Conservation (phyloP, 2,113 vertebrate species). For the Mormoops blainvillei region DNA sequence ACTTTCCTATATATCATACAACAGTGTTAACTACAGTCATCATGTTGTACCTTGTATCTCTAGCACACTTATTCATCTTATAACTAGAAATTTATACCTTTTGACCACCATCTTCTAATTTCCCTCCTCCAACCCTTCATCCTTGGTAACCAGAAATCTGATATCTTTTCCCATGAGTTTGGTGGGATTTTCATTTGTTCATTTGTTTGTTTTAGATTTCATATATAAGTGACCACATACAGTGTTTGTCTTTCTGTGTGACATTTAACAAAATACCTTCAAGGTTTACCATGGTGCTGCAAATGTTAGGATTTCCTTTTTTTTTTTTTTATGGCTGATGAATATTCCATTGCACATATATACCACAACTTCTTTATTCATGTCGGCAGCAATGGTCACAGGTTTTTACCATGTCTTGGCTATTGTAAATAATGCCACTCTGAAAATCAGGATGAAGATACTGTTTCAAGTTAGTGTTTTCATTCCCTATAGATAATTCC, state of each 20-base stretch:
- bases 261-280: not conserved
- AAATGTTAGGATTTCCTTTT: not conserved
- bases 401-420: not conserved
- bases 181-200: not conserved
- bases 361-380: not conserved
- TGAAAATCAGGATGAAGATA: not conserved
- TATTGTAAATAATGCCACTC: not conserved
- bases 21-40: too few species aligned
- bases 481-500: not conserved
- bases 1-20: too few species aligned
- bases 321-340: not conserved
- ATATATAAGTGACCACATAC: not conserved
- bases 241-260: not conserved
- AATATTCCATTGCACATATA: not conserved
- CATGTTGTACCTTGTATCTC: too few species aligned
- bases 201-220: not conserved
- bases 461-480: not conserved
- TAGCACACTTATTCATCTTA: too few species aligned
- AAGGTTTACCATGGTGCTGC: not conserved
- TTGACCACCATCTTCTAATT: not conserved
- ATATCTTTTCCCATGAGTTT: not conserved
- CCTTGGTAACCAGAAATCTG: not conserved
- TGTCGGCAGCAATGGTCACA: not conserved
- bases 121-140: not conserved
- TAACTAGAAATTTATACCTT: not conserved